These are phyloP conservation scores for Halocynthia roretzi DNA, from an alignment of 23 tunicate species.

Conservation along the genomic window DNA sequence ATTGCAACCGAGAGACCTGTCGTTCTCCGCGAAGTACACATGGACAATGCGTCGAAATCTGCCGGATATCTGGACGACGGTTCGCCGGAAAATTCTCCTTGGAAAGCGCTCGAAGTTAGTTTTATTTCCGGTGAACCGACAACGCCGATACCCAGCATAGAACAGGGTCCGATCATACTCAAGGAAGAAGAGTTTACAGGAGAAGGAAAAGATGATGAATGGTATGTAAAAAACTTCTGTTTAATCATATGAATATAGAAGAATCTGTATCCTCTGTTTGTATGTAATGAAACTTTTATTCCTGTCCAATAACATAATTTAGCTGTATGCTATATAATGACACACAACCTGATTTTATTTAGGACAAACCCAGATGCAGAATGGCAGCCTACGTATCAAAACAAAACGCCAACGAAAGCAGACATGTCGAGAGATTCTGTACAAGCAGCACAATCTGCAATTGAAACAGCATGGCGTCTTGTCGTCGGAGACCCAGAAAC, in stretches of 20 bases:
- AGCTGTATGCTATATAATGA: too few species aligned
- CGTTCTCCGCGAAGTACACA: slow-evolving; percentile 4
- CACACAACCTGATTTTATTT: background rate
- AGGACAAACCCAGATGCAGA: slow-evolving; percentile 30
- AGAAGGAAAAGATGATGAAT: slow-evolving; percentile 15
- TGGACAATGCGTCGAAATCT: background rate
- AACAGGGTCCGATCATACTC: background rate
- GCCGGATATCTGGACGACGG: background rate
- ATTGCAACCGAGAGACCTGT: background rate
- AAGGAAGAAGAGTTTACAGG: slow-evolving; percentile 22
- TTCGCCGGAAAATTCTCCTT: background rate
- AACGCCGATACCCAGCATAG: background rate
- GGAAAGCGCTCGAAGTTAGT: slow-evolving; percentile 9
- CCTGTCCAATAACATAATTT: too few species aligned
- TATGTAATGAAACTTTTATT: too few species aligned
- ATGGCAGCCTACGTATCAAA: background rate
- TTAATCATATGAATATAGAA: too few species aligned
- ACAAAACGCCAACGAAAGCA: background rate
- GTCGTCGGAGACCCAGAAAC: slow-evolving; percentile 15
- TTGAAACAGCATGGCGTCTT: slow-evolving; percentile 12
- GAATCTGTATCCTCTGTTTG: too few species aligned
- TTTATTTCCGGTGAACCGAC: background rate
- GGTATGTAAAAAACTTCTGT: slow-evolving; percentile 12
- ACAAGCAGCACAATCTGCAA: too few species aligned
- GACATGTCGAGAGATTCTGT: background rate